Percentiles rank a stretch among this genome's conserved stretches.
phyloP scores from a whole-genome alignment of 2,888 invertebrate genomes.

The Campaea margaritaria region DNA sequence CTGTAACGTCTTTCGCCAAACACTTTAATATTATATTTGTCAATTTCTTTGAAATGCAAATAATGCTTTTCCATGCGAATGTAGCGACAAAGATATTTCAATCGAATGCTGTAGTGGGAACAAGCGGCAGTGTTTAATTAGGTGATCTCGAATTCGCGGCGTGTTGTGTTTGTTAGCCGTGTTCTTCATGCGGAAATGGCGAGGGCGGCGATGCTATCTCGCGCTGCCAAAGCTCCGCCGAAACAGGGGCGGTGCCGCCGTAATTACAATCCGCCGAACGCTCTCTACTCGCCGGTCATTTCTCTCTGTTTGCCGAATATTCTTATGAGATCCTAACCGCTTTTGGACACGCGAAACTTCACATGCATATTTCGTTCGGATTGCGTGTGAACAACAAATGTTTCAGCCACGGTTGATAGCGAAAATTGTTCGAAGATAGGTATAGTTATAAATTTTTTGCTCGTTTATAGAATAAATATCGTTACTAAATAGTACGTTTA shows the following conservation, averaged over 20 bases:
- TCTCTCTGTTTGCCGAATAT: slow-evolving; percentile 74
- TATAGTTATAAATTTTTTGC: slow-evolving; percentile 57
- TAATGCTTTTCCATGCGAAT: slow-evolving; percentile 66
- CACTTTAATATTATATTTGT: slow-evolving; percentile 77
- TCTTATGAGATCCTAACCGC: slow-evolving; percentile 70
- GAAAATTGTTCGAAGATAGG: slow-evolving; percentile 45
- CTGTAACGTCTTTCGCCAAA: slow-evolving; percentile 57
- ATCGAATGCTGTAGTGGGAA: slow-evolving; percentile 48
- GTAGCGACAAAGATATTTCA: slow-evolving; percentile 51
- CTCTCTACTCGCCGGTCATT: slow-evolving; percentile 58
- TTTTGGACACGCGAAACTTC: slow-evolving; percentile 75
- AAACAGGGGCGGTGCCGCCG: slow-evolving; percentile 68
- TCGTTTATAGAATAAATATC: slow-evolving; percentile 53
- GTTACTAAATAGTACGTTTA: slow-evolving; percentile 45
- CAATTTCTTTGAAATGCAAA: slow-evolving; percentile 66
- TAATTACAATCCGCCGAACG: slow-evolving; percentile 76
- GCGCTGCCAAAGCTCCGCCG: slow-evolving; percentile 64
- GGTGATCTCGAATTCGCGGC: slow-evolving; percentile 67
- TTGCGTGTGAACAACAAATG: slow-evolving; percentile 74
- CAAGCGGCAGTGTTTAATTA: slow-evolving; percentile 65
- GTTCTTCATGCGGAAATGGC: slow-evolving; percentile 58
- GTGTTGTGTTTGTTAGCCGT: slow-evolving; percentile 45
- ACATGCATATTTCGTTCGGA: slow-evolving; percentile 50
- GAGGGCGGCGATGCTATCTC: slow-evolving; percentile 68
- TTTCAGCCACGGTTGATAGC: slow-evolving; percentile 68